phyloP scores from a whole-genome alignment of 2,113 vertebrate species.

The Ptilonorhynchus violaceus region DNA sequence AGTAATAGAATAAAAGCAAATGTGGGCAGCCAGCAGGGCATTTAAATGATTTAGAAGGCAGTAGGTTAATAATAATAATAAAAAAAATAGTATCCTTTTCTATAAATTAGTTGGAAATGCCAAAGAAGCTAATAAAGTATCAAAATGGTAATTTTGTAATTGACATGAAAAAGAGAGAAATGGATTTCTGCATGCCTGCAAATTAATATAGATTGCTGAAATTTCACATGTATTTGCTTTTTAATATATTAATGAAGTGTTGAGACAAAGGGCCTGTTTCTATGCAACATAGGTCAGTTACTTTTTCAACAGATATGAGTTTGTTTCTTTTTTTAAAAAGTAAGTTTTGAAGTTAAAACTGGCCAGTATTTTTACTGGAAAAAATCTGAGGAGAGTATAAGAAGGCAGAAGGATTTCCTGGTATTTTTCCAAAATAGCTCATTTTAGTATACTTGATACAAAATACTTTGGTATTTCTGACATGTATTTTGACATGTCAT shows the following conservation, averaged over 20 bases:
- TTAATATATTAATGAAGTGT: background rate
- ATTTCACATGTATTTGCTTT: background rate
- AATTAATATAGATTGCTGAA: constrained; percentile 5
- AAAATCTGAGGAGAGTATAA: background rate
- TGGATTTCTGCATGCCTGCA: background rate
- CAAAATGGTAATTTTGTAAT: constrained; percentile 40
- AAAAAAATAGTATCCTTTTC: background rate
- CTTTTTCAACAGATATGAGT: background rate
- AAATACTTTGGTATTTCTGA: background rate
- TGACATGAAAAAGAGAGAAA: constrained; percentile 2
- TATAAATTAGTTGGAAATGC: constrained; percentile 34
- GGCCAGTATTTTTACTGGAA: background rate
- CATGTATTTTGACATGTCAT: background rate
- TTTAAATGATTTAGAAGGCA: constrained; percentile 30
- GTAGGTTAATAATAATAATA: constrained; percentile 29
- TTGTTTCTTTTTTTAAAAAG: background rate
- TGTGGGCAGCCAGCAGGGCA: constrained; percentile 2
- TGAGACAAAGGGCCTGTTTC: background rate
- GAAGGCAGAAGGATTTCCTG: background rate
- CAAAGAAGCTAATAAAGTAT: constrained; percentile 20
- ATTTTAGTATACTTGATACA: background rate
- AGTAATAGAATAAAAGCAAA: constrained; percentile 45
- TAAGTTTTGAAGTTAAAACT: background rate
- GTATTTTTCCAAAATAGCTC: background rate
- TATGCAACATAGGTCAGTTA: background rate